phyloP scores from a whole-genome alignment of 2,888 invertebrate genomes.

The Acronicta alni region DNA sequence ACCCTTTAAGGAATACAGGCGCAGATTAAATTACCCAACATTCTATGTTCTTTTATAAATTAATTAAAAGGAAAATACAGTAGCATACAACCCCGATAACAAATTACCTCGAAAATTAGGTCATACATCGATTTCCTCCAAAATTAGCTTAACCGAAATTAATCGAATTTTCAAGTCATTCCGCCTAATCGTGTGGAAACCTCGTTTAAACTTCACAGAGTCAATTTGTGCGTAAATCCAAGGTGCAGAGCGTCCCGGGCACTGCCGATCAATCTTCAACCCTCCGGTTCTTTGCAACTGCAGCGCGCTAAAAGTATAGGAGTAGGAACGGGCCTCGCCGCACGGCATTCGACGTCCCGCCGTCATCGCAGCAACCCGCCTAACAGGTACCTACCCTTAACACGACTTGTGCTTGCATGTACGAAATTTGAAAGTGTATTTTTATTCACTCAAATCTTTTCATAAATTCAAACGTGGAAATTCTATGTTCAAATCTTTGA shows the following conservation, averaged over 20 bases:
- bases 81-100: conserved; percentile 2
- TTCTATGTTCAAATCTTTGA: background rate
- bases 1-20: no score
- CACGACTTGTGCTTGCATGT: conserved; percentile 36
- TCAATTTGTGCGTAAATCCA: conserved; percentile 66
- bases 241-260: conserved; percentile 58
- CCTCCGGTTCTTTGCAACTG: conserved; percentile 72
- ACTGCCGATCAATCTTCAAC: conserved; percentile 71
- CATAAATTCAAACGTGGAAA: background rate
- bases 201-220: conserved; percentile 58
- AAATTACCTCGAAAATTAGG: conserved; percentile 7
- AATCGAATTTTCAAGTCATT: conserved; percentile 51
- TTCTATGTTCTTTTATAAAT: background rate
- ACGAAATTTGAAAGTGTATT: conserved; percentile 45
- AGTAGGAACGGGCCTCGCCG: conserved; percentile 36
- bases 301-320: conserved; percentile 63
- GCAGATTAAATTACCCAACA: no score
- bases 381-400: conserved; percentile 55
- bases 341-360: conserved; percentile 68
- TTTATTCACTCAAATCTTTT: background rate
- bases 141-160: conserved; percentile 46
- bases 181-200: conserved; percentile 46
- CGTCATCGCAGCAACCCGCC: conserved; percentile 70
- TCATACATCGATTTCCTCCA: conserved; percentile 20
- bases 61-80: no score